Conservation (phyloP, 1,140 invertebrate species). For the Leptinotarsa lineolata region DNA sequence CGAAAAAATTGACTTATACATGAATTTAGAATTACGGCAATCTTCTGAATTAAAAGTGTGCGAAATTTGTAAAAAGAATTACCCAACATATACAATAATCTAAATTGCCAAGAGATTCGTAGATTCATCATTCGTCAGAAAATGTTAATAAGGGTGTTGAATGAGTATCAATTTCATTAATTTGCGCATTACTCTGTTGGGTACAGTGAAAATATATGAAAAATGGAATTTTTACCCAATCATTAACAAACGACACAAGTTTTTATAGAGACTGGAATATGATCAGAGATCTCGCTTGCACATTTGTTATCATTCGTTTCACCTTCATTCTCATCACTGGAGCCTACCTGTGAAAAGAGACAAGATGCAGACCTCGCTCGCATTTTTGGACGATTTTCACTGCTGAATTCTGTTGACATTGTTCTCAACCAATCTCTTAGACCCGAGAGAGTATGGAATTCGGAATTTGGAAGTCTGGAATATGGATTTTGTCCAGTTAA, state of each 20-base stretch:
- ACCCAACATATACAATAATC: too few species aligned
- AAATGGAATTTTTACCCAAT: slow-evolving; percentile 12
- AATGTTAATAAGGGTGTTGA: too few species aligned
- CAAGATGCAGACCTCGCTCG: slow-evolving; percentile 5
- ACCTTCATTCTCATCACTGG: slow-evolving; percentile 27
- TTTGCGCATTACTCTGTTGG: too few species aligned
- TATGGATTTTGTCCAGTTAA: slow-evolving; percentile 78
- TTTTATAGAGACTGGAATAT: slow-evolving; percentile 28
- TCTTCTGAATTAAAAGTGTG: too few species aligned
- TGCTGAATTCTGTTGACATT: slow-evolving; percentile 52
- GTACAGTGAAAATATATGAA: neutral
- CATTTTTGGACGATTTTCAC: slow-evolving; percentile 38
- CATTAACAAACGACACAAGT: slow-evolving; percentile 32
- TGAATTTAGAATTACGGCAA: too few species aligned
- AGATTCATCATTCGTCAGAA: too few species aligned
- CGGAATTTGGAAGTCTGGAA: slow-evolving; percentile 76
- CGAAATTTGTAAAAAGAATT: too few species aligned
- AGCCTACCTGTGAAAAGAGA: slow-evolving; percentile 39
- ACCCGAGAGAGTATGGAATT: slow-evolving; percentile 73
- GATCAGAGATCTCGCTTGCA: slow-evolving; percentile 22
- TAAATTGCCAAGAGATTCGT: too few species aligned
- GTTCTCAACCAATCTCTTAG: slow-evolving; percentile 70
- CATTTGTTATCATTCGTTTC: slow-evolving; percentile 18
- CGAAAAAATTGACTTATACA: too few species aligned
- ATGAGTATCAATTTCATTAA: too few species aligned